These are phyloP conservation scores for Phenganax marumi DNA, from an alignment of 92 coral and sea anemone species.

Conservation along the genomic window DNA sequence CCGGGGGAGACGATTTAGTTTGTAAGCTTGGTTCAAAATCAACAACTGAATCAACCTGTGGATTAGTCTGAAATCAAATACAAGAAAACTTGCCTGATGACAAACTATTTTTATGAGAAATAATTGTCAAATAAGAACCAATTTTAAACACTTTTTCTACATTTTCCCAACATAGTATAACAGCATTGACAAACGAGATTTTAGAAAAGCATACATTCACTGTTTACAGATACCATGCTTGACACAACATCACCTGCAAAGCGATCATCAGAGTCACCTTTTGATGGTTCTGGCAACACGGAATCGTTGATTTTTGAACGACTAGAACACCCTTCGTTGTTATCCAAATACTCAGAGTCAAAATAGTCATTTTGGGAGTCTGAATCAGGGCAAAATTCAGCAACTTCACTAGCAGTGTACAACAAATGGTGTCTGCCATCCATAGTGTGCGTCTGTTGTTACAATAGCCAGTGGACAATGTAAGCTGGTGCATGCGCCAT, in stretches of 20 bases:
- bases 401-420: background rate
- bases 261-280: background rate
- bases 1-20: background rate
- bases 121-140: background rate
- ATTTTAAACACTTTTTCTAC: background rate
- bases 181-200: background rate
- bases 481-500: background rate
- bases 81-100: background rate
- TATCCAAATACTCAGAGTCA: background rate
- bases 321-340: background rate
- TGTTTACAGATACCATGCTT: background rate
- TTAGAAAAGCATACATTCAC: constrained; percentile 5
- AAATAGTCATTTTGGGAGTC: constrained; percentile 29
- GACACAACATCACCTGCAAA: background rate
- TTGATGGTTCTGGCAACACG: background rate
- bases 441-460: background rate
- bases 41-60: background rate
- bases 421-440: background rate
- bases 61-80: background rate
- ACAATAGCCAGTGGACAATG: background rate
- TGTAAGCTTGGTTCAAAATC: background rate
- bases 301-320: background rate
- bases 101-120: background rate
- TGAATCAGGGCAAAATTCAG: constrained; percentile 7
- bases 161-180: background rate